These are phyloP conservation scores for Aptenodytes patagonicus DNA, from an alignment of 2,113 vertebrate species.

Conservation along the genomic window DNA sequence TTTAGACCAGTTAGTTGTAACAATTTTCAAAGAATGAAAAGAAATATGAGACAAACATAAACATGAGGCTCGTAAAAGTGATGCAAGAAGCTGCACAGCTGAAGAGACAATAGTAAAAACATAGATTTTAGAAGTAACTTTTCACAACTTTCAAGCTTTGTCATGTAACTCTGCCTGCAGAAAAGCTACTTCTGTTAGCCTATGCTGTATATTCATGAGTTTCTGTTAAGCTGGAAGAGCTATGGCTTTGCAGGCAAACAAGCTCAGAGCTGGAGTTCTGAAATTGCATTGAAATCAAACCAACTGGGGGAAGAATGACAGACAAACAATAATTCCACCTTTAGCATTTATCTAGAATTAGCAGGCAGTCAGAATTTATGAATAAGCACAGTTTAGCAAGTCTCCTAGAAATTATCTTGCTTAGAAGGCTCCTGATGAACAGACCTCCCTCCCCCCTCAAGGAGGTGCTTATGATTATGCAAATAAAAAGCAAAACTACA, in stretches of 20 bases:
- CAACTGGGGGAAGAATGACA: background rate
- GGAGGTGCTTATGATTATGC: background rate
- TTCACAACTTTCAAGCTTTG: background rate
- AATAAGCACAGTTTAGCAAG: background rate
- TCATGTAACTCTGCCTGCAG: background rate
- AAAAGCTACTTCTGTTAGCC: background rate
- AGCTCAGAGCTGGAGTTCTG: background rate
- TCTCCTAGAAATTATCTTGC: background rate
- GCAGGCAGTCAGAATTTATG: background rate
- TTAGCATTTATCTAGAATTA: background rate
- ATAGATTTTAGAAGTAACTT: background rate
- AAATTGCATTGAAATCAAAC: background rate
- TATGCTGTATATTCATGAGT: background rate
- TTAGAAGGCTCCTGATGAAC: background rate
- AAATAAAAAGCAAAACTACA: background rate
- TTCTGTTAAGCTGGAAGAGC: background rate
- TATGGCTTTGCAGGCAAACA: background rate
- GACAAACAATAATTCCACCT: background rate
- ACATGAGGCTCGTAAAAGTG: background rate
- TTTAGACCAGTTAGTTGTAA: background rate
- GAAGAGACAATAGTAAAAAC: background rate
- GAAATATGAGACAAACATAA: background rate
- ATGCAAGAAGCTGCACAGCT: background rate
- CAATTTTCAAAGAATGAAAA: background rate
- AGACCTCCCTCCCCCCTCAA: background rate